Conservation (phyloP, 2,888 invertebrate species). For the Gari tellinella region DNA sequence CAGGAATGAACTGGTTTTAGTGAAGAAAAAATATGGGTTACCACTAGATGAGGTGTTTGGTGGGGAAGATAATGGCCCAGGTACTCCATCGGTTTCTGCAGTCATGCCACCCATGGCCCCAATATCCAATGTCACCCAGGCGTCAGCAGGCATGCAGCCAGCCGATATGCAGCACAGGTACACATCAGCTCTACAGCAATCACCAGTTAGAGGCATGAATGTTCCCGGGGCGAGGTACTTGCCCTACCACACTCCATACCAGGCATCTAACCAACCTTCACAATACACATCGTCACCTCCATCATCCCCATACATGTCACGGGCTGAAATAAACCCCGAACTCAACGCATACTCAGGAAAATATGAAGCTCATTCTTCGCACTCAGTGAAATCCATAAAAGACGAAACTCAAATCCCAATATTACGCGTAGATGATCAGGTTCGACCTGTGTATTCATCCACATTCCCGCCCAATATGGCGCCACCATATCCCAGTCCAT, state of each 20-base stretch:
- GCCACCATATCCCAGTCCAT: conserved; percentile 23
- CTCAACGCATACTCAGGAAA: conserved; percentile 45
- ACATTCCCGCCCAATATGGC: conserved; percentile 41
- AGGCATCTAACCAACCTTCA: conserved; percentile 17
- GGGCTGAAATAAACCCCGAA: conserved; percentile 34
- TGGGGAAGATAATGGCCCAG: conserved; percentile 44
- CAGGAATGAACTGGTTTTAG: conserved; percentile 95
- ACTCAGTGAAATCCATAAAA: conserved; percentile 52
- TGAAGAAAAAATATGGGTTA: conserved; percentile 90
- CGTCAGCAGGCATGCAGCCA: background rate
- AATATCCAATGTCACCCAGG: background rate
- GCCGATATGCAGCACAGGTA: conserved; percentile 18
- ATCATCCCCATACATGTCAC: conserved; percentile 34
- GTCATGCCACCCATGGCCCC: conserved; percentile 4
- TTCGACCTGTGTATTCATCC: conserved; percentile 44
- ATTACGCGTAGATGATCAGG: conserved; percentile 37
- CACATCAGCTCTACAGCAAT: conserved; percentile 41
- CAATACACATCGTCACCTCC: conserved; percentile 2
- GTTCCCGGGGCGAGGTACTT: conserved; percentile 31
- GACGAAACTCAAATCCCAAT: conserved; percentile 17
- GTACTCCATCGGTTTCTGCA: conserved; percentile 8
- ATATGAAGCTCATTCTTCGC: conserved; percentile 41
- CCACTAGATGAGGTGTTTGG: conserved; percentile 69
- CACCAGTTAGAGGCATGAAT: conserved; percentile 42
- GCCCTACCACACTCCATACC: conserved; percentile 8